Evolutionary conservation across 2,888 invertebrate species (phyloP), one percentile per base, ranked within the genome.

Genomic region (Cheilosia scutellata): DNA sequence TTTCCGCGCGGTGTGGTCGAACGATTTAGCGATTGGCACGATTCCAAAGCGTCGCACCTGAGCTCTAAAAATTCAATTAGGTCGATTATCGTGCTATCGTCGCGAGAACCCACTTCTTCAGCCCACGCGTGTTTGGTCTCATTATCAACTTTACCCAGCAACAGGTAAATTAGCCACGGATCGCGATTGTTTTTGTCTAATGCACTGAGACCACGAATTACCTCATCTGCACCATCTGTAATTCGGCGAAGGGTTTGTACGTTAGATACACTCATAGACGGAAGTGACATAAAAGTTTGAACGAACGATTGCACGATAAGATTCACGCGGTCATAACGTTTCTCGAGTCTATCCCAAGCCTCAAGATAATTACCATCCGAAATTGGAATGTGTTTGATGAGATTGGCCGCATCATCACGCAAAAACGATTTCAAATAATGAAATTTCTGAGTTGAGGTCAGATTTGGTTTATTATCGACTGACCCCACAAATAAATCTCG

Each of bases 401-500:
- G 37, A 13, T 70, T 47, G 6, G 84, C 87, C 6, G 84, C 82
- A 27, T 80, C 76, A 5, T 55, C 84, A 37, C 20, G 51, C 25
- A 84, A 47, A 16, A 87, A 65, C 1, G 78, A 78, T 57, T 82
- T 88, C 6, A 87, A 29, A 53, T 84, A 79, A 27, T 87, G 62
- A 33, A 87, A 87, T 42, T 86, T 87, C 2, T 87, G 83, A 1
- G 80, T 79, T 11, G 74, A 27, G 2, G 79, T 76, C 7, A 86
- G 49, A 33, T 53, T 65, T 9, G 40, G 9, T 27, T 70, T 87
- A n/a, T 65, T 68, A n/a, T 77, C 76, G 4, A 86, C 66, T 25
- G 87, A 29, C 25, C 77, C 80, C n/a, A 63, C 49, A 57, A 83
- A 88, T 20, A 86, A 51, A 62, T 88, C 84, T n/a, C 78, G 76